Base-by-base conservation (phyloP, 2,797 vertebrate species). In the Lepilemur ruficaudatus region DNA sequence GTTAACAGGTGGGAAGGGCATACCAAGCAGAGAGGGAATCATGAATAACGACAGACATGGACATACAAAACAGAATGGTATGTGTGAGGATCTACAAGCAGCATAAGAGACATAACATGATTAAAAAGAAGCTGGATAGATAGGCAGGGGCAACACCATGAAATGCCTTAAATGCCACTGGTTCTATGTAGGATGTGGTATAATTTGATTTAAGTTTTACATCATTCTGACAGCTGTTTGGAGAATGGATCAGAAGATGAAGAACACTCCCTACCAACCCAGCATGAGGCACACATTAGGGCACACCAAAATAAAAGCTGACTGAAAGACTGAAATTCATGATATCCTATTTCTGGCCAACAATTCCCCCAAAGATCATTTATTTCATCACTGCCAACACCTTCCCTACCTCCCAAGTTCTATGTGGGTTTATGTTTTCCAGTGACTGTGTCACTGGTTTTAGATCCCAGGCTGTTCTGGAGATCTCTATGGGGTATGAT, bases 391-490 rank as follows among this genome's bases (percentile, higher is more conserved):
- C n/a, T 72, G 18, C 7, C 84, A 63, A 7, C 41, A 25, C 8
- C n/a, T 90, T 38, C 46, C 28, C 17, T 8, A 93, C 28, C 5
- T 87, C 38, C 43, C 52, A 94, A n/a, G 23, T 55, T 73, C 20
- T 35, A 65, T 30, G 50, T 50, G n/a, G 67, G 13, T 92, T 73
- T 89, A 84, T 89, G 43, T 89, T 89, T 91, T 78, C 48, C 50
- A 94, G 35, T 72, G 25, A 93, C 41, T 63, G 78, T 52, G 18
- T 89, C 81, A 86, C n/a, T 73, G 88, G 38, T 91, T 96, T 93
- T 93, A 89, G 41, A 95, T 83, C 59, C 52, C 46, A 92, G 30
- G 48, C 13, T 97, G 3, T 89, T 87, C 63, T 93, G 20, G 23
- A 80, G 28, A 93, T 8, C 15, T 92, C 50, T 25, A 41, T 38